Base-by-base conservation (phyloP, 2,797 vertebrate species). In the Chanos chanos region DNA sequence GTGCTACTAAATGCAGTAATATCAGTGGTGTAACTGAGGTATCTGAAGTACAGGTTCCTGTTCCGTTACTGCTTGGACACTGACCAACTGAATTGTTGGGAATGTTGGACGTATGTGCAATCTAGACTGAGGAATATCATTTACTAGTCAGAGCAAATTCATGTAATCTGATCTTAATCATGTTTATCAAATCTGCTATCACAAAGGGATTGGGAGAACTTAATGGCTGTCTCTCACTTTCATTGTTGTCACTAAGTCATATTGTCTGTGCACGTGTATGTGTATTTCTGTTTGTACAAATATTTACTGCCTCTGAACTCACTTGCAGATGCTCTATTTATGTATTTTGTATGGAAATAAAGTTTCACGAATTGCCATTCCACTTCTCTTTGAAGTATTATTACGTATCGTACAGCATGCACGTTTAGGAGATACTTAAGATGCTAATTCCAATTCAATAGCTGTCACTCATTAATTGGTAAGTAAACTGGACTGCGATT, bases 271-370 rank as follows among this genome's bases (percentile, higher is more conserved):
- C 55, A 36, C 13, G 33, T 60, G 63, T 81, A 68, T 72, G 60
- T 33, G 56, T 77, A 58, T 71, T 73, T 80, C 69, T 71, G 66
- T 70, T 74, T 83, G 81, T 81, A 81, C 81, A 80, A 71, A 76
- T 51, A 72, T 70, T 57, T 72, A 69, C 61, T 74, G 77, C 80
- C 81, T 61, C 76, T 66, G 69, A 77, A 72, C 66, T 74, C 86
- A 85, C 82, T 66, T 83, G 81, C 84, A 89, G 79, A 89, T 86
- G 83, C 85, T 89, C 81, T 91, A 89, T 90, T 90, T 89, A 90
- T 88, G 85, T 87, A 89, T 90, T 90, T 91, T 91, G 77, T 89
- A 90, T 84, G 68, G 79, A 86, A 89, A 82, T 83, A 85, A 87
- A 88, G 77, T 67, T 66, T 82, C n/a, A n/a, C n/a, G n/a, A n/a